These are phyloP conservation scores for Eupeodes latifasciatus DNA, from an alignment of 2,888 invertebrate genomes.

Conservation along the genomic window DNA sequence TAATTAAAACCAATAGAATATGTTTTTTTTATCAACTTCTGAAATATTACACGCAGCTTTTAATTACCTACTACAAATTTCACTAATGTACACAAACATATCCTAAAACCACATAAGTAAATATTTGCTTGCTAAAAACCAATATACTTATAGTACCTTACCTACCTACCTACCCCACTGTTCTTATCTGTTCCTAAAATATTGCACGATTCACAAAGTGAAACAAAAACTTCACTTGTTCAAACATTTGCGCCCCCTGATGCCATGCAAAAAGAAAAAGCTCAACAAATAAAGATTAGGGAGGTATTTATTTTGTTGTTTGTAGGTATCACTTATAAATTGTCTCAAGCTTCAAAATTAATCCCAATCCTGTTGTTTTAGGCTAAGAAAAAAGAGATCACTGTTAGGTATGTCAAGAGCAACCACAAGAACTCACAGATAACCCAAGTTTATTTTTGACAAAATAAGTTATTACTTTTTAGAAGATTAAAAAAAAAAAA, in stretches of 20 bases:
- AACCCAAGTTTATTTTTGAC: slow-evolving; percentile 11
- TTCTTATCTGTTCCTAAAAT: no score
- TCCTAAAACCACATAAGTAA: no score
- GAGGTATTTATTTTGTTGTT: not conserved
- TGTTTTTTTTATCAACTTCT: no score
- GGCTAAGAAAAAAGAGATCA: not conserved
- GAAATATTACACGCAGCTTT: no score
- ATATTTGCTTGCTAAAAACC: no score
- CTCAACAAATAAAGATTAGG: not conserved
- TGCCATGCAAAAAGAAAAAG: not conserved
- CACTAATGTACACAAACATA: no score
- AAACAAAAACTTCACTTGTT: slow-evolving; percentile 5
- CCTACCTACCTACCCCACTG: no score
- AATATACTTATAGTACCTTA: no score
- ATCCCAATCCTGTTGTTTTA: not conserved
- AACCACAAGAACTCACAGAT: not conserved
- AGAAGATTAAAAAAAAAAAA: not conserved
- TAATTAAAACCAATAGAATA: no score
- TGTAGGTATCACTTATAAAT: not conserved
- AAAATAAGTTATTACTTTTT: not conserved
- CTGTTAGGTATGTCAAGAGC: not conserved
- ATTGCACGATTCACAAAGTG: not conserved
- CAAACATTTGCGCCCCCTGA: not conserved
- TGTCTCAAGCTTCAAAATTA: not conserved
- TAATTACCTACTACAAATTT: no score